These are phyloP conservation scores for Hoplodrina blanda DNA, from an alignment of 2,888 invertebrate genomes.

Conservation along the genomic window DNA sequence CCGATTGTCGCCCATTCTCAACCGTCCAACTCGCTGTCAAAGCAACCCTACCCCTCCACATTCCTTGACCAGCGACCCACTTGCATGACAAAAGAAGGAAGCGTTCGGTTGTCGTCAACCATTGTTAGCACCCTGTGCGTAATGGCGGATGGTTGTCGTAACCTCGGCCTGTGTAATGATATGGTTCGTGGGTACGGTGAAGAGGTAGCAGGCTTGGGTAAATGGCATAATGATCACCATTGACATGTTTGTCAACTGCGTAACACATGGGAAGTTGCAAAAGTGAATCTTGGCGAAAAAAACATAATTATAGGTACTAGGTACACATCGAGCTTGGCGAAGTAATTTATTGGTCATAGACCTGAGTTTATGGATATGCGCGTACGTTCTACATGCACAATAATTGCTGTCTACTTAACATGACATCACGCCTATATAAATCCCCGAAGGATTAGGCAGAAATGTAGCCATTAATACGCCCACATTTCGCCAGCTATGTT, in stretches of 20 bases:
- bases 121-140: constrained; percentile 54
- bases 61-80: constrained; percentile 61
- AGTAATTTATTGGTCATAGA: too few relatives aligned
- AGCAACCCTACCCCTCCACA: constrained; percentile 27
- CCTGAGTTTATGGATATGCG: too few relatives aligned
- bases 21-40: constrained; percentile 27
- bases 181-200: constrained; percentile 10
- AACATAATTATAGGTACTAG: too few relatives aligned
- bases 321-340: too few relatives aligned
- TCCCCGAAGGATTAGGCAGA: too few relatives aligned
- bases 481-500: too few relatives aligned
- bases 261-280: not conserved
- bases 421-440: too few relatives aligned
- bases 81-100: constrained; percentile 63
- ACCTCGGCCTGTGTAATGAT: constrained; percentile 31
- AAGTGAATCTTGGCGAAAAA: too few relatives aligned
- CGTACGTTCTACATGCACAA: too few relatives aligned
- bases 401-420: too few relatives aligned
- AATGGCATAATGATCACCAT: not conserved
- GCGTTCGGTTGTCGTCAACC: constrained; percentile 43
- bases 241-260: not conserved
- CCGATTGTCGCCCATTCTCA: not conserved
- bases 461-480: too few relatives aligned
- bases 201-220: not conserved
- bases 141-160: constrained; percentile 52